Percentiles rank a stretch among this genome's conserved stretches.
Conservation (phyloP, 2,888 invertebrate genomes). For the Luperina nickerlii region DNA sequence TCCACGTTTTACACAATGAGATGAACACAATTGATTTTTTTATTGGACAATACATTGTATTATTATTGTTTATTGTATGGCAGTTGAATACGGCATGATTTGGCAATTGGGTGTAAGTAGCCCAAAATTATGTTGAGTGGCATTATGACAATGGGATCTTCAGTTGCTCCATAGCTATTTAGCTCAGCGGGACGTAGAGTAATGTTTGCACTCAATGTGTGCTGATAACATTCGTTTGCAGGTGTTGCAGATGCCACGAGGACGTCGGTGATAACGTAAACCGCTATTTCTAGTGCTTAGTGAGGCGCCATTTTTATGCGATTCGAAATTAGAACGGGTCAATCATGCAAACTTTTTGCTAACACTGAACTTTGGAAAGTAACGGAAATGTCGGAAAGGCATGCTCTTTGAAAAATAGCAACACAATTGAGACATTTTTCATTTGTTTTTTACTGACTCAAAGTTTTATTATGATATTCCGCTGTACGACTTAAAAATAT, state of each 20-base stretch:
- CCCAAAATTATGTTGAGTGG: background rate
- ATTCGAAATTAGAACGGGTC: constrained; percentile 51
- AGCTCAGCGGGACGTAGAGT: constrained; percentile 20
- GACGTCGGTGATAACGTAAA: constrained; percentile 69
- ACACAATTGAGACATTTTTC: constrained; percentile 11
- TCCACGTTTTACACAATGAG: constrained; percentile 43
- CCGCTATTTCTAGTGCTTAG: constrained; percentile 64
- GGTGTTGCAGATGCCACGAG: constrained; percentile 64
- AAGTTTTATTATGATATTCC: constrained; percentile 3
- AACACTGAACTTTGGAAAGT: constrained; percentile 28
- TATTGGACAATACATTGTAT: constrained; percentile 30
- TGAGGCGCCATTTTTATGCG: constrained; percentile 50
- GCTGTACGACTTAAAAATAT: background rate
- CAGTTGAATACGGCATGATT: constrained; percentile 19
- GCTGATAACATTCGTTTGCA: constrained; percentile 63
- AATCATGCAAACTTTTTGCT: constrained; percentile 31
- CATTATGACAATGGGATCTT: constrained; percentile 1
- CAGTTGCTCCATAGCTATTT: constrained; percentile 16
- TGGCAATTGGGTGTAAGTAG: constrained; percentile 16
- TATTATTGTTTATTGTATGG: constrained; percentile 50
- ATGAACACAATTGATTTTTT: constrained; percentile 41
- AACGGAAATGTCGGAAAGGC: constrained; percentile 17
- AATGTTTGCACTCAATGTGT: constrained; percentile 49
- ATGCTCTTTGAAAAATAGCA: background rate
- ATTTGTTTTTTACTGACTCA: background rate